Evolutionary conservation across 2,113 vertebrate species (phyloP), one percentile per base, ranked within the genome.

Genomic region (Myotis davidii): DNA sequence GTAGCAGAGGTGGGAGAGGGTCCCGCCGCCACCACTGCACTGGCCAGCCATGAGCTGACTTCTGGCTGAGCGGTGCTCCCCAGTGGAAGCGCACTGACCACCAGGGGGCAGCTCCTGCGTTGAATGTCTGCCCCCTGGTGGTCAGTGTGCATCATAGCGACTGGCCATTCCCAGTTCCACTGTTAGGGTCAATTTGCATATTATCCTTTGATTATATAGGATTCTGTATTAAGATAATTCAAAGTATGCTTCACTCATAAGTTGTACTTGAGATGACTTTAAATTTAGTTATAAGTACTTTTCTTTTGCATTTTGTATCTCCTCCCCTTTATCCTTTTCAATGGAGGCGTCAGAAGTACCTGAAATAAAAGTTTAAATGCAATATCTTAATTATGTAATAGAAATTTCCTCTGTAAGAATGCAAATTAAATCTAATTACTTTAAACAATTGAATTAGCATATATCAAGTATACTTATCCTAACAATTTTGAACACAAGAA

Each of bases 171-270:
- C 54, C 9, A 2, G 25, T 61, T 59, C 56, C 23, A 45, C 45
- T 45, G 3, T 59, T 61, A 61, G 3, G 23, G 4, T 61, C 59
- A 27, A 61, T 27, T 61, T 61, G 10, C 59, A 27, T 61, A 61
- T 61, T 61, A 61, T 61, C 59, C 23, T 61, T 61, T 61, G 27
- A 61, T 61, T 61, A 61, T 61, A 61, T 61, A 27, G 59, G 10
- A 61, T 91, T 69, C 18, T 84, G 4, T 84, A 70, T 79, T 73
- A 90, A 64, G 77, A 54, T 95, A 69, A 90, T 94, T 94, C 76
- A 92, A 90, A 94, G 39, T 50, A 85, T 32, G 12, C 72, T 92
- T 73, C 25, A 59, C 34, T 25, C 14, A 34, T 2, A 70, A 52
- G 6, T 90, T 84, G 23, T 84, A 87, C 39, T 72, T 72, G 52